phyloP scores from a whole-genome alignment of 2,888 invertebrate genomes.

The Saturnia pavonia region DNA sequence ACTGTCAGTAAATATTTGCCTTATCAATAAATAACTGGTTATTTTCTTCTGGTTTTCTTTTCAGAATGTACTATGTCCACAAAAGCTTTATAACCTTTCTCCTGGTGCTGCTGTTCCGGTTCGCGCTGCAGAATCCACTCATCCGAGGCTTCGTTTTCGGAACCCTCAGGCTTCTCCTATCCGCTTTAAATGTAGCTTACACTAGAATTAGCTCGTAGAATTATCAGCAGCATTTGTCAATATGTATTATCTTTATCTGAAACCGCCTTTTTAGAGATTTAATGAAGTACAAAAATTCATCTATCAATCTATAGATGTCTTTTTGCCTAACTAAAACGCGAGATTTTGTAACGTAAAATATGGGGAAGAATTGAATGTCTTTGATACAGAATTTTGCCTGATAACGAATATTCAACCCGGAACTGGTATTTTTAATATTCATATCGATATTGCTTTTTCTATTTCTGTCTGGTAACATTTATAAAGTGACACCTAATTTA shows the following conservation, averaged over 20 bases:
- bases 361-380: background rate
- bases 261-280: background rate
- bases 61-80: constrained; percentile 65
- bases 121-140: constrained; percentile 51
- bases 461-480: background rate
- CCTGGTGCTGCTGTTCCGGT: constrained; percentile 47
- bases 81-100: constrained; percentile 49
- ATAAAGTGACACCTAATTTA: too few species aligned
- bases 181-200: constrained; percentile 42
- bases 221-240: background rate
- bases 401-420: too few species aligned
- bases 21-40: too few species aligned
- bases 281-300: background rate
- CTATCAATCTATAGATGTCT: background rate
- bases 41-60: too few species aligned
- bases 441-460: background rate
- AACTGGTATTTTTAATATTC: too few species aligned
- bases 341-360: too few species aligned
- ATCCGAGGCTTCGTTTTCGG: constrained; percentile 50
- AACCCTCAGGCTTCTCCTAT: constrained; percentile 46
- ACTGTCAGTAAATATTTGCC: too few species aligned
- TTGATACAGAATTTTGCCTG: background rate
- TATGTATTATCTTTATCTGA: background rate
- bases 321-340: background rate
- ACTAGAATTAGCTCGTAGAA: constrained; percentile 28